Evolutionary conservation across 2,888 invertebrate species (phyloP).

Genomic region (Cephus rjabovi): DNA sequence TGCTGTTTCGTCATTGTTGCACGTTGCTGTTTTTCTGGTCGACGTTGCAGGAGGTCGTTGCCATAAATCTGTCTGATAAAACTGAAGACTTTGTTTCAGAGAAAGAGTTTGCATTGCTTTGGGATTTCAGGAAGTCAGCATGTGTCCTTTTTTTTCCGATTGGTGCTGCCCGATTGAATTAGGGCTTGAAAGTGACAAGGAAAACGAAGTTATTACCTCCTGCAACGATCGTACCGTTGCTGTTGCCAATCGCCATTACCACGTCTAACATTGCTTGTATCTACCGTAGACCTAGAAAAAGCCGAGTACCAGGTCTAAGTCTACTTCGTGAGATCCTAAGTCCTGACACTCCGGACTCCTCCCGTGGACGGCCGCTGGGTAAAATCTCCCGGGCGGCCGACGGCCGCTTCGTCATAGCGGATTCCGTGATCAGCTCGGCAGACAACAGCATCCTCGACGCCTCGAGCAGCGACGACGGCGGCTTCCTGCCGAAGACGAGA

Average conservation of each 20-base stretch:
- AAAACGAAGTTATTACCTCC: neutral
- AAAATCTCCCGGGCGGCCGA: slow-evolving; percentile 81
- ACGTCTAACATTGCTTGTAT: slow-evolving; percentile 25
- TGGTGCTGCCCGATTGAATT: neutral
- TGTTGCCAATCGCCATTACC: slow-evolving; percentile 10
- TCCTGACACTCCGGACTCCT: slow-evolving; percentile 60
- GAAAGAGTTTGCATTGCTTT: neutral
- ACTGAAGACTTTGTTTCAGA: neutral
- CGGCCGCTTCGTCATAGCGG: slow-evolving; percentile 78
- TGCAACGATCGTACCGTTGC: neutral
- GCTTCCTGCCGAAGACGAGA: slow-evolving; percentile 76
- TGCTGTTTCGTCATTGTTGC: neutral
- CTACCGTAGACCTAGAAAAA: slow-evolving; percentile 85
- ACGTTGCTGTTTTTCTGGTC: neutral
- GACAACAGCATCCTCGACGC: slow-evolving; percentile 72
- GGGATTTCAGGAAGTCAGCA: neutral
- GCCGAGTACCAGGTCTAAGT: slow-evolving; percentile 94
- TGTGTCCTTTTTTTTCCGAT: neutral
- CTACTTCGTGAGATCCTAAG: slow-evolving; percentile 75
- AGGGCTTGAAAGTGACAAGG: neutral
- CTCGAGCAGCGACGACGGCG: slow-evolving; percentile 85
- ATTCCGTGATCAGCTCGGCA: slow-evolving; percentile 68
- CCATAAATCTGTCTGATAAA: neutral
- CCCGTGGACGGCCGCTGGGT: slow-evolving; percentile 69
- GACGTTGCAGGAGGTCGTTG: slow-evolving; percentile 1